These are phyloP conservation scores for Ylistrum balloti DNA, from an alignment of 1,140 invertebrate genomes.

Conservation along the genomic window DNA sequence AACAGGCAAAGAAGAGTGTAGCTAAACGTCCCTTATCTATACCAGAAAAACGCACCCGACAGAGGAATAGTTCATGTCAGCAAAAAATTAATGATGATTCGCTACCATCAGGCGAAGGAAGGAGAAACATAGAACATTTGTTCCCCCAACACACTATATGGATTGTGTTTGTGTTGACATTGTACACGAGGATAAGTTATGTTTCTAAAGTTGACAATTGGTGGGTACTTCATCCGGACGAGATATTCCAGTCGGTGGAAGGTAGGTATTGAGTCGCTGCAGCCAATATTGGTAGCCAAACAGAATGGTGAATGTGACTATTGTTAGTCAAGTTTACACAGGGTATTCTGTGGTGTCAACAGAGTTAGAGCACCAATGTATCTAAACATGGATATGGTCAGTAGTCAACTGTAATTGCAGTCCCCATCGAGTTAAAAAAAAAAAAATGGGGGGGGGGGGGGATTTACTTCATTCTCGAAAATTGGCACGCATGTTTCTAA, in stretches of 20 bases:
- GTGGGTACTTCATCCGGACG: slow-evolving; percentile 80
- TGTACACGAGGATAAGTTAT: slow-evolving; percentile 67
- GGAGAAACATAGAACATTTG: background rate
- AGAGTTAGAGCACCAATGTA: background rate
- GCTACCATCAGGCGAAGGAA: background rate
- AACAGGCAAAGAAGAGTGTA: background rate
- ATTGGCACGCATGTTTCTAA: too few species aligned
- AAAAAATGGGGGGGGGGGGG: too few species aligned
- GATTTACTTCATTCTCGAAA: too few species aligned
- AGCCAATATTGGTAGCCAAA: background rate
- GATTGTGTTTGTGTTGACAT: slow-evolving; percentile 66
- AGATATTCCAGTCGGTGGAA: slow-evolving; percentile 78
- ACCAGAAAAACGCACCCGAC: background rate
- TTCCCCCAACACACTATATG: slow-evolving; percentile 40
- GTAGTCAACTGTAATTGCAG: too few species aligned
- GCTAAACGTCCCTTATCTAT: background rate
- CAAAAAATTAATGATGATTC: background rate
- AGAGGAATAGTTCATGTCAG: background rate
- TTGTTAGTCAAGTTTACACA: background rate
- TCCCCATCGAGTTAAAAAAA: too few species aligned
- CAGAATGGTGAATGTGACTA: background rate
- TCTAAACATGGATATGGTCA: too few species aligned
- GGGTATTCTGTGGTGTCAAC: background rate
- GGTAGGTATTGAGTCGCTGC: slow-evolving; percentile 62
- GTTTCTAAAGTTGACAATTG: slow-evolving; percentile 67